phyloP scores from a whole-genome alignment of 2,888 invertebrate species.

The Stenodema calcarata region DNA sequence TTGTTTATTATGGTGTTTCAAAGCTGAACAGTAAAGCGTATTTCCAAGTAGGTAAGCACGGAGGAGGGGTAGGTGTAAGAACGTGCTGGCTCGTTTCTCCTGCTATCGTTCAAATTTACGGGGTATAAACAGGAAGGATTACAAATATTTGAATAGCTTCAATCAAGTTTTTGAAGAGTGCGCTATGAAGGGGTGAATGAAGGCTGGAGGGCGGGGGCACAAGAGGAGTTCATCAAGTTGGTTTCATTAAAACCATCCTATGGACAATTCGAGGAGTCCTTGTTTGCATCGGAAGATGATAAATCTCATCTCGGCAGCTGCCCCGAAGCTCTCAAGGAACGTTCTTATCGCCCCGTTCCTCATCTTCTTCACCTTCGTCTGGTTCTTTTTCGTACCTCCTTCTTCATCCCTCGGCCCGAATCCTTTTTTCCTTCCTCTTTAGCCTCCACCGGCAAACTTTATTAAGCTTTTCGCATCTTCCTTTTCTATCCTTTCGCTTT shows the following conservation, averaged over 20 bases:
- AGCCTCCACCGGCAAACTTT: background rate
- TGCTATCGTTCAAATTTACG: slow-evolving; percentile 18
- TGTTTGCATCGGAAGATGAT: slow-evolving; percentile 49
- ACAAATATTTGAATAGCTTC: slow-evolving; percentile 48
- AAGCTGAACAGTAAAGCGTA: too few species aligned
- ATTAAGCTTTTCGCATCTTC: slow-evolving; percentile 15
- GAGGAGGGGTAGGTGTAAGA: background rate
- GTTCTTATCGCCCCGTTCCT: slow-evolving; percentile 17
- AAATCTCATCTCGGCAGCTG: slow-evolving; percentile 40
- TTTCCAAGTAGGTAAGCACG: background rate
- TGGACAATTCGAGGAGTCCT: slow-evolving; percentile 37
- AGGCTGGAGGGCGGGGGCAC: background rate
- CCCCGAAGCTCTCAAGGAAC: slow-evolving; percentile 30
- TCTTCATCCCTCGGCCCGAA: background rate
- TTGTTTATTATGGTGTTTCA: too few species aligned
- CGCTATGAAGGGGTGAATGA: background rate
- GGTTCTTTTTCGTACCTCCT: background rate
- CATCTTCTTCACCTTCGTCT: background rate
- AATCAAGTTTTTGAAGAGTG: slow-evolving; percentile 46
- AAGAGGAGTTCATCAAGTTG: slow-evolving; percentile 48
- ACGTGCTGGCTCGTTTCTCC: background rate
- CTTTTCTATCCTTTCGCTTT: background rate
- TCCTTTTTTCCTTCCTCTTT: background rate
- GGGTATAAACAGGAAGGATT: slow-evolving; percentile 39
- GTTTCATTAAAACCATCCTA: slow-evolving; percentile 45